Base-by-base conservation (phyloP, 2,113 vertebrate genomes). In the Centropristis striata region DNA sequence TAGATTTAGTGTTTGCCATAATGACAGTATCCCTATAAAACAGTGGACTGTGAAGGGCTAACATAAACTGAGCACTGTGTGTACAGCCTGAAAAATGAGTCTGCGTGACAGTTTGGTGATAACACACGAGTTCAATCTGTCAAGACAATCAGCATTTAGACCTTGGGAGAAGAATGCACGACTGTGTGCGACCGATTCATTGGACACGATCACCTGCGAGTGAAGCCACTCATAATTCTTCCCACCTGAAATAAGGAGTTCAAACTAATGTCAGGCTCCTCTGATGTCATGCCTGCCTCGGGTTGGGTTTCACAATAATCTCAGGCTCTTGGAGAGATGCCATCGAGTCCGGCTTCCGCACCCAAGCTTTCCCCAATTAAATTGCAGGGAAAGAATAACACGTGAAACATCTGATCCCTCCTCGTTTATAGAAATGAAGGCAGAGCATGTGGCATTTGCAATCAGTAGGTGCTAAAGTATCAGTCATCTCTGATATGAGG, bases 241-340 rank as follows among this genome's bases (percentile, higher is more conserved):
- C 87, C 91, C 92, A 95, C 92, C 93, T 94, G 93, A 91, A 93
- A 89, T 58, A 16, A 73, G 74, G 86, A 75, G 93, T 94, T 94
- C 92, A 95, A 84, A 72, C 78, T 41, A 13, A 71, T 92, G 93
- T 95, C 93, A 94, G 80, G 82, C 90, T 20, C 50, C 90, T 93
- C 93, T 93, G 93, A 93, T 94, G 93, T 95, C 92, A 94, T 84
- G 89, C 88, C 85, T 90, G 86, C 89, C 80, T 68, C 47, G 61
- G 81, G 67, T 94, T 89, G 78, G n/a, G 71, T 94, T 94, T 94
- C 92, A 94, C 90, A 92, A 93, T 94, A 93, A 91, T 94, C 92
- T 87, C 81, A 1, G 69, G 74, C 80, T 76, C 70, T 92, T 92
- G 89, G 91, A 91, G 44, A 28, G 68, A 87, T 81, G 91, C 92